Evolutionary conservation across 2,113 vertebrate species (phyloP), one percentile per base, ranked within the genome.

Genomic region (Haplochromis vanheusdeni): DNA sequence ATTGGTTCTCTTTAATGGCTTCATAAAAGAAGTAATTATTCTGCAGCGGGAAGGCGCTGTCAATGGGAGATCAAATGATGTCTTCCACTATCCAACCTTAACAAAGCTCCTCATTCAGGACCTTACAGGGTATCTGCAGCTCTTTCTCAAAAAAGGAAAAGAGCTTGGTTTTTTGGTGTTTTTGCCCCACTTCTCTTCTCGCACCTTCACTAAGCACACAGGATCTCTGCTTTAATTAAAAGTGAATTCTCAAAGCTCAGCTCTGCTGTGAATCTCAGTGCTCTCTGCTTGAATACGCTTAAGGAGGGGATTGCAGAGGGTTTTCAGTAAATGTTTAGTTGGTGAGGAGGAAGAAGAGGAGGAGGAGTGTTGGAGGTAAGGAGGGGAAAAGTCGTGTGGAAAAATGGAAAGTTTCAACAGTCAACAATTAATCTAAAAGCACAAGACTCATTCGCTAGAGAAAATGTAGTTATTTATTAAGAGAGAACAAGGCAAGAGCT

Each of bases 11-110:
- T 94, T 81, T 93, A 93, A 94, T 85, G 90, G 86, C 92, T 92
- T 88, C 85, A 91, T 93, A 92, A 95, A 95, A 91, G 91, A 90
- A 87, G 90, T 88, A 90, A 95, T 95, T 95, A 95, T 95, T 91
- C 91, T 92, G 91, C 87, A 92, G 85, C 60, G 2, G 82, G 81
- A 87, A 93, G 52, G 49, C 31, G n/a, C 91, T 93, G 86, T 95
- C 94, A 92, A 86, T 82, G 79, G 85, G 88, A 92, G 92, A 94
- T 95, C 93, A 94, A 95, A 95, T 94, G 88, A 94, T 92, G 91
- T 94, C 91, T 87, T 92, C 84, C 82, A 82, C 89, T 90, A 79
- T 91, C 82, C 75, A 84, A 83, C 83, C 87, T 81, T 68, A 90
- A 95, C 93, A 95, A 95, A 93, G 91, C 82, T 82, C 52, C 26